phyloP scores from a whole-genome alignment of 2,113 vertebrate species.

The Vulpes vulpes region DNA sequence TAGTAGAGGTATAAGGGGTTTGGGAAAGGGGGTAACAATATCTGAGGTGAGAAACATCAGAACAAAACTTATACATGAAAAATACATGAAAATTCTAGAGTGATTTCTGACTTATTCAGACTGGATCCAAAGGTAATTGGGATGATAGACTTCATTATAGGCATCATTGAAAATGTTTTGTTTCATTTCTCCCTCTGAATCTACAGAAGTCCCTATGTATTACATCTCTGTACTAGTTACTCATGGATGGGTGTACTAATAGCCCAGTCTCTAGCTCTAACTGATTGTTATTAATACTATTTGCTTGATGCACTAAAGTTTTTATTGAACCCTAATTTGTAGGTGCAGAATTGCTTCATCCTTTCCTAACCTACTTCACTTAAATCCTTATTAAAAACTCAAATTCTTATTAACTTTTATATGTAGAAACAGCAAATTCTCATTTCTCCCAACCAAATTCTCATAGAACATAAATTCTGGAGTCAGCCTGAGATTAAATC shows the following conservation, averaged over 20 bases:
- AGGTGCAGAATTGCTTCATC: background rate
- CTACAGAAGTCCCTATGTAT: background rate
- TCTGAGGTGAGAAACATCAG: background rate
- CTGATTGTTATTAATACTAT: conserved; percentile 14
- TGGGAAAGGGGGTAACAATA: background rate
- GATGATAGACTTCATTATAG: background rate
- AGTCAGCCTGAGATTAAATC: background rate
- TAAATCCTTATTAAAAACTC: conserved; percentile 23
- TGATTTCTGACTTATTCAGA: background rate
- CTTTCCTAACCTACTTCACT: background rate
- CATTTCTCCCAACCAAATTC: conserved; percentile 15
- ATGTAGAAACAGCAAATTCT: conserved; percentile 23
- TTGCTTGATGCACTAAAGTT: background rate
- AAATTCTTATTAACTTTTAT: conserved; percentile 48
- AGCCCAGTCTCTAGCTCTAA: background rate
- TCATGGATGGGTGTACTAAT: background rate
- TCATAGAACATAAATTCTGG: background rate
- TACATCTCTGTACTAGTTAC: background rate
- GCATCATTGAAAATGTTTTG: background rate
- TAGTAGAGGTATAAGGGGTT: background rate
- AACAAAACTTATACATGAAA: background rate
- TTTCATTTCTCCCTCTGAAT: background rate
- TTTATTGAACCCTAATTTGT: conserved; percentile 19
- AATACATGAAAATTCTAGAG: background rate
- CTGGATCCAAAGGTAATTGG: background rate